Conservation (phyloP, 1,140 invertebrate species). For the Drosophila sulfurigaster region DNA sequence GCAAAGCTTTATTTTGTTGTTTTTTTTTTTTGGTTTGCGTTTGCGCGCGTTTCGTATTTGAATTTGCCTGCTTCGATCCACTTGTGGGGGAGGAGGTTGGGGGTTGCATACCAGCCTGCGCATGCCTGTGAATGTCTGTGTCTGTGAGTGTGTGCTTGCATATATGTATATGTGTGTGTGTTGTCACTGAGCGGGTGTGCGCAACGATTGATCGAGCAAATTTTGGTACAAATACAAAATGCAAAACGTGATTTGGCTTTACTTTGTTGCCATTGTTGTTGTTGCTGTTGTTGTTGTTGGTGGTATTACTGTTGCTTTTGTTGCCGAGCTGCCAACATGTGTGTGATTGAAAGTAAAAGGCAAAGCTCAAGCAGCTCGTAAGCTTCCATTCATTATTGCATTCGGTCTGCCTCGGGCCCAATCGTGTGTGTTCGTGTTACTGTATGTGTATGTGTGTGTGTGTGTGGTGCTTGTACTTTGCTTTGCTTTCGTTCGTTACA, state of each 20-base stretch:
- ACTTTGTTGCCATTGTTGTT: conserved; percentile 25
- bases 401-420: conserved; percentile 28
- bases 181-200: conserved; percentile 38
- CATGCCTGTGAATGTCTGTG: background rate
- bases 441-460: background rate
- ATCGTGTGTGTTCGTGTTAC: background rate
- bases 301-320: conserved; percentile 8
- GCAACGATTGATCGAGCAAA: conserved; percentile 40
- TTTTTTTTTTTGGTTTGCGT: conserved; percentile 41
- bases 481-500: conserved; percentile 59
- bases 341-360: conserved; percentile 83
- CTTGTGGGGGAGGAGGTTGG: background rate
- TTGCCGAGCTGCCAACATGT: conserved; percentile 46
- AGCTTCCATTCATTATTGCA: conserved; percentile 79
- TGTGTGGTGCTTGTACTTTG: conserved; percentile 8
- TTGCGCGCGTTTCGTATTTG: conserved; percentile 45
- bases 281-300: conserved; percentile 5
- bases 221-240: conserved; percentile 51
- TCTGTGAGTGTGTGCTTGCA: conserved; percentile 19
- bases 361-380: conserved; percentile 72
- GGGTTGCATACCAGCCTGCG: conserved; percentile 12
- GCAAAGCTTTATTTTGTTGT: conserved; percentile 69
- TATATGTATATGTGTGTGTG: conserved; percentile 24
- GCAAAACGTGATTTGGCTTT: conserved; percentile 63
- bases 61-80: conserved; percentile 9